Evolutionary conservation across 2,113 vertebrate genomes (phyloP).

Genomic region (Apteryx owenii): DNA sequence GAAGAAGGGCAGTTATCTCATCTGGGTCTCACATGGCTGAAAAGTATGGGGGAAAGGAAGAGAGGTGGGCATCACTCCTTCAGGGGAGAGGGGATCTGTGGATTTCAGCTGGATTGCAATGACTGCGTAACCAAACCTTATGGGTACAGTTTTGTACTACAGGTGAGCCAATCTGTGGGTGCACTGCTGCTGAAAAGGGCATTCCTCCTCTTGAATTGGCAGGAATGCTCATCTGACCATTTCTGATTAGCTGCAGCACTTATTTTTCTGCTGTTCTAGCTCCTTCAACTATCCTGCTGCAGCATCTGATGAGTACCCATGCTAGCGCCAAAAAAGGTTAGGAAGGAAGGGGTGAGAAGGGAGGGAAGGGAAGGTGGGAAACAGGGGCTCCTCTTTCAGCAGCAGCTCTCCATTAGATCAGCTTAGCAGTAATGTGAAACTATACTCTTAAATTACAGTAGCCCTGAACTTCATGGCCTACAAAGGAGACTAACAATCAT

Average conservation of each 20-base stretch:
- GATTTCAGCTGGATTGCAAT: background rate
- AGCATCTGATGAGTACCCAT: background rate
- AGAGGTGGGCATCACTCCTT: background rate
- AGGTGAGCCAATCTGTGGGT: background rate
- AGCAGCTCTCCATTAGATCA: background rate
- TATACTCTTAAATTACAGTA: background rate
- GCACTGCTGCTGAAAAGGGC: background rate
- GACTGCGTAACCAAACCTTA: background rate
- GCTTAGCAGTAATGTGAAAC: background rate
- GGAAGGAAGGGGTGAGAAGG: background rate
- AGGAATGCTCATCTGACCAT: background rate
- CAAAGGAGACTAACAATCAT: background rate
- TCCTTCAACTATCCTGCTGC: background rate
- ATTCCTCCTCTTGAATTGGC: background rate
- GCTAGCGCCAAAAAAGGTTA: background rate
- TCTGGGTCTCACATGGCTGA: background rate
- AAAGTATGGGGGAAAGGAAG: background rate
- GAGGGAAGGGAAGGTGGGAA: background rate
- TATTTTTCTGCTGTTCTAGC: background rate
- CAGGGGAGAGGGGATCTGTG: background rate
- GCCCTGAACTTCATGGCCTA: background rate
- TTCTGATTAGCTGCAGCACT: background rate
- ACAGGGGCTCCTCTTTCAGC: background rate
- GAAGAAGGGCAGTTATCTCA: background rate
- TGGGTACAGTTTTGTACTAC: background rate